Conservation (phyloP, 2,113 vertebrate genomes). For the Dryoscopus gambensis region DNA sequence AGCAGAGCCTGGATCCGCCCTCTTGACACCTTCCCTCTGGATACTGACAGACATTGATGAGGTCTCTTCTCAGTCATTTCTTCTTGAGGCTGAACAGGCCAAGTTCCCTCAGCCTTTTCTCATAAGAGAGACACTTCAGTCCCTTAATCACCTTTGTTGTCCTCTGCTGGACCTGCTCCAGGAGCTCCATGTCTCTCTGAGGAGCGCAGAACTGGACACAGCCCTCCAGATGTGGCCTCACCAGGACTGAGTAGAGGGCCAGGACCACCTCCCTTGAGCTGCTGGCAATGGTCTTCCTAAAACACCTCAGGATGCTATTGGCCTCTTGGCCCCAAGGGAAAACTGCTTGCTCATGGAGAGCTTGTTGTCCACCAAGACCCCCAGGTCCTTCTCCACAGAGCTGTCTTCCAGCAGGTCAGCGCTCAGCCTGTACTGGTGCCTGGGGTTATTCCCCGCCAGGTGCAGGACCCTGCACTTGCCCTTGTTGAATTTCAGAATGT, state of each 20-base stretch:
- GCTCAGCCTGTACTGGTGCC: background rate
- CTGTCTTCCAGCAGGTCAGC: background rate
- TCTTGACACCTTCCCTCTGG: background rate
- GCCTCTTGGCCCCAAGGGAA: no score
- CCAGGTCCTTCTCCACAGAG: background rate
- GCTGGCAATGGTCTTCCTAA: background rate
- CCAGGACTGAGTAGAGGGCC: background rate
- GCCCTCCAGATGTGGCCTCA: background rate
- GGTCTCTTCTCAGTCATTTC: background rate
- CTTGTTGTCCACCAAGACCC: background rate
- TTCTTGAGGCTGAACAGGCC: background rate
- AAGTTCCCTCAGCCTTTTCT: background rate
- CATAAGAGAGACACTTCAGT: background rate
- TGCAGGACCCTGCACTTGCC: background rate
- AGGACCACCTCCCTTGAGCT: rapidly evolving
- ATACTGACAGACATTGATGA: background rate
- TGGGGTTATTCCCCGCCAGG: background rate
- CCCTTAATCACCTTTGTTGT: background rate
- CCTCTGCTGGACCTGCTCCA: background rate
- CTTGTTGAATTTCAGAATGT: background rate
- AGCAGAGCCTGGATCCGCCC: background rate
- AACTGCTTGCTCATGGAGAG: background rate
- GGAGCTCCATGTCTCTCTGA: background rate
- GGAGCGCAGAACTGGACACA: background rate
- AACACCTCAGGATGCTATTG: background rate